Conservation (phyloP, 2,888 invertebrate species). For the Hemaris fuciformis region DNA sequence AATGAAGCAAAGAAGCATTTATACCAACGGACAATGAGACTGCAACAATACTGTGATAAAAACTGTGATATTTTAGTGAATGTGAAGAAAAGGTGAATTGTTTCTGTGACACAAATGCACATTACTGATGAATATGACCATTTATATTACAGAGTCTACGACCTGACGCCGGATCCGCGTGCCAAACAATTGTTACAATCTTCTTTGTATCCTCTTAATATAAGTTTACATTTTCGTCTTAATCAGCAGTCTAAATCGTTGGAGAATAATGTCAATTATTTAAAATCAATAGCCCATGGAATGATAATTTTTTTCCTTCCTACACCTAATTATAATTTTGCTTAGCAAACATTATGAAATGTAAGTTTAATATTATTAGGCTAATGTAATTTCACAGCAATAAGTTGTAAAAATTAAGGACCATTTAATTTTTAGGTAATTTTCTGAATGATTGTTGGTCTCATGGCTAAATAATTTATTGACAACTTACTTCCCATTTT, state of each 20-base stretch:
- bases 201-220: slow-evolving; percentile 3
- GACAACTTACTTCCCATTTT: neutral
- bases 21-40: slow-evolving; percentile 27
- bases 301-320: neutral
- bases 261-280: no score
- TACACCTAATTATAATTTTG: no score
- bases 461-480: no score
- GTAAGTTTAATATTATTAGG: no score
- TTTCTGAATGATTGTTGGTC: no score
- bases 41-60: slow-evolving; percentile 13
- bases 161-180: slow-evolving; percentile 55
- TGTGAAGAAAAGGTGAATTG: slow-evolving; percentile 51
- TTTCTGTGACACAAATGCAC: slow-evolving; percentile 25
- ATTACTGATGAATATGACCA: slow-evolving; percentile 69
- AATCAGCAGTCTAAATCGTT: neutral
- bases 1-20: slow-evolving; percentile 29
- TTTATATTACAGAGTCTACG: slow-evolving; percentile 72
- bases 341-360: no score
- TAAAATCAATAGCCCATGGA: neutral
- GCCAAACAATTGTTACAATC: slow-evolving; percentile 46
- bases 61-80: slow-evolving; percentile 48
- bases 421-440: no score
- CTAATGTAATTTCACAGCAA: no score
- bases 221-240: neutral
- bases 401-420: no score